Conservation (phyloP, 2,113 vertebrate species). For the Stomatorhinus ivindoensis region DNA sequence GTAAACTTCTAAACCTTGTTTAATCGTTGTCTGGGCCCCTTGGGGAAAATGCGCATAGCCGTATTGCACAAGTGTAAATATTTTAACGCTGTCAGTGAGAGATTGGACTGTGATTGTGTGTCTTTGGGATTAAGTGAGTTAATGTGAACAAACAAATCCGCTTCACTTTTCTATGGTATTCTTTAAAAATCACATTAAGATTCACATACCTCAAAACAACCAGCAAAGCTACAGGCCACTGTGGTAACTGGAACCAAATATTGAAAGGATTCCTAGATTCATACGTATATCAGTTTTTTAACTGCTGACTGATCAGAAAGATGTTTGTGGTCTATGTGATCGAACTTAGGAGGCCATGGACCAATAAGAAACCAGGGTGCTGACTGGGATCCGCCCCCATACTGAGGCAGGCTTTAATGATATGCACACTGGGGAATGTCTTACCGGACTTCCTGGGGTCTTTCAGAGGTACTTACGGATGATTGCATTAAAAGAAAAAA, state of each 20-base stretch:
- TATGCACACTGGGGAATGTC: not conserved
- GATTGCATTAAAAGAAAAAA: not conserved
- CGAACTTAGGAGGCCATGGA: not conserved
- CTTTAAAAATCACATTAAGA: not conserved
- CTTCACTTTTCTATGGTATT: not conserved
- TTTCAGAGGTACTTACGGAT: not conserved
- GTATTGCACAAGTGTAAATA: conserved; percentile 2
- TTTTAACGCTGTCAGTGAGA: conserved; percentile 10
- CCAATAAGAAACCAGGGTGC: not conserved
- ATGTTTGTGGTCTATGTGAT: not conserved
- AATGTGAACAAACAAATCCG: not conserved
- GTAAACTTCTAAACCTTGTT: conserved; percentile 14
- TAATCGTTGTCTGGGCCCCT: conserved; percentile 9
- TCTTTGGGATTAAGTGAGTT: not conserved
- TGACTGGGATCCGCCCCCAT: not conserved
- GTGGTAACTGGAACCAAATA: not conserved
- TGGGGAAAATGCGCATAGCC: not conserved
- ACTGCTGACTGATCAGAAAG: not conserved
- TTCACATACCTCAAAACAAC: not conserved
- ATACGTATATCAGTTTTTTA: not conserved
- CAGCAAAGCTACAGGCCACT: not conserved
- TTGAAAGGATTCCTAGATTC: not conserved
- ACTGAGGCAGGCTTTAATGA: not conserved
- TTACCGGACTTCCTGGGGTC: not conserved
- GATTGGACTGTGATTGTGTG: not conserved